These are phyloP conservation scores for Brachionus koreanus DNA, from an alignment of 1,140 invertebrate genomes.

Conservation along the genomic window DNA sequence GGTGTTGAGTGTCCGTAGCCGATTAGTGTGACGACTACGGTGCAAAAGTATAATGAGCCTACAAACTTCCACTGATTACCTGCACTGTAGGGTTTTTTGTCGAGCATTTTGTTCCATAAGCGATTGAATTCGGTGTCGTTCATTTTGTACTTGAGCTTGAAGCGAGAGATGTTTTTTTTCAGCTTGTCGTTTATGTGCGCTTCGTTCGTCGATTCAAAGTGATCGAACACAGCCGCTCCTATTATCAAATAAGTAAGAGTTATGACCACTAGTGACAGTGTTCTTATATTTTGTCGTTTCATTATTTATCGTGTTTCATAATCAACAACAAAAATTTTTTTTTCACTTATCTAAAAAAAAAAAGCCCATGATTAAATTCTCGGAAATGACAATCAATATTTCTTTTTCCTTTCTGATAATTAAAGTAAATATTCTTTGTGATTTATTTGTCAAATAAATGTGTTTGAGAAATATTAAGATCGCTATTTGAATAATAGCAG, in stretches of 20 bases:
- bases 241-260: slow-evolving; percentile 45
- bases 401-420: neutral
- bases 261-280: slow-evolving; percentile 40
- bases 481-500: no score
- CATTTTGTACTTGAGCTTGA: slow-evolving; percentile 36
- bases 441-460: no score
- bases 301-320: slow-evolving; percentile 6
- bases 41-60: slow-evolving; percentile 45
- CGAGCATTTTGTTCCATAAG: slow-evolving; percentile 19
- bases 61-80: slow-evolving; percentile 45
- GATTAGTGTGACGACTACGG: slow-evolving; percentile 44
- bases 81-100: slow-evolving; percentile 43
- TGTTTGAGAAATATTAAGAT: no score
- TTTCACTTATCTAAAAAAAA: neutral
- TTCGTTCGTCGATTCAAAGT: slow-evolving; percentile 42
- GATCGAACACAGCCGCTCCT: slow-evolving; percentile 45
- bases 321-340: no score
- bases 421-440: neutral
- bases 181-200: neutral
- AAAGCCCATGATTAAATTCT: neutral
- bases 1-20: slow-evolving; percentile 56
- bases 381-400: slow-evolving; percentile 1
- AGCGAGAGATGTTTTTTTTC: neutral
- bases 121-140: slow-evolving; percentile 39
- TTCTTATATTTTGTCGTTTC: slow-evolving; percentile 45